Base-by-base conservation (phyloP, 1,140 invertebrate species). In the Leguminivora glycinivorella region DNA sequence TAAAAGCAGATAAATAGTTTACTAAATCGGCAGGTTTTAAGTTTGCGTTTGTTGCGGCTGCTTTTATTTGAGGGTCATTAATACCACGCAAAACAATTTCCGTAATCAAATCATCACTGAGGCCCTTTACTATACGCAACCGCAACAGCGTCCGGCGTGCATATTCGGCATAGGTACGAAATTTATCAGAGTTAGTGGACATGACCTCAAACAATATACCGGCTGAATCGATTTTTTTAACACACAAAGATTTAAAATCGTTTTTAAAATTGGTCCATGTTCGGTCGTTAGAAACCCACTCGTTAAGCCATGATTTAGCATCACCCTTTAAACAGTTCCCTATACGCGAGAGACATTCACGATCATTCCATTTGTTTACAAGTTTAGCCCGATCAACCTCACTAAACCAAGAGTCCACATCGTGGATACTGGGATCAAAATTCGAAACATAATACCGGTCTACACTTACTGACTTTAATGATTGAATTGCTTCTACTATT, bases 21-120 rank as follows among this genome's bases (percentile, higher is more conserved):
- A 77, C 70, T 17, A 77, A 10, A 14, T 25, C 38, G 10, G 72
- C 70, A 1, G 70, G 58, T 0, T 56, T 69, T 34, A 77, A 29
- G 0, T 72, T 56, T 2, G 77, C 74, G 43, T 79, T 79, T 17
- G 71, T 52, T 9, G 77, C 72, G 0, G 72, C 70, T 2, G 77
- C 77, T 10, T 71, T 70, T n/a, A 76, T 31, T 56, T 79, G 74
- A 9, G 73, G 38, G 68, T 70, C 67, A 43, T 47, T 67, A 9
- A 76, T 72, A 1, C 75, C 75, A 6, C 72, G 56, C 17, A 73
- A 68, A 22, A 73, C 31, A 19, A 77, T 73, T 12, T 58, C 40
- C 1, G 60, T 47, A 4, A 34, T 29, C 2, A 77, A 17, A 7
- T 77, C 75, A 12, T 70, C 72, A 43, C 76, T 78, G 7, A 78